Evolutionary conservation across 2,797 vertebrate genomes (phyloP), one percentile per base, ranked within the genome.

Genomic region (Enteromius fasciolatus): DNA sequence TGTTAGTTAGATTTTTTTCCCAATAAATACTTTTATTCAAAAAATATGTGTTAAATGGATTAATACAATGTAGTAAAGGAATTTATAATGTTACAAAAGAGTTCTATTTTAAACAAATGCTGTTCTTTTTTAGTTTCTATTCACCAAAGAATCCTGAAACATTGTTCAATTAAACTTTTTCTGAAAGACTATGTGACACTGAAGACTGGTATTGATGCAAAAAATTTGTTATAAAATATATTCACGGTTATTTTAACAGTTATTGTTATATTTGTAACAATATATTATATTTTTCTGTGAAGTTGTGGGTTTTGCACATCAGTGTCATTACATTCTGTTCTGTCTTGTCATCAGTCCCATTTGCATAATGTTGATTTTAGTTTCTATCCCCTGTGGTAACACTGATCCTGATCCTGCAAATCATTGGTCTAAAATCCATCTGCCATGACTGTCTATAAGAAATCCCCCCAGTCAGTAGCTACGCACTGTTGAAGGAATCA

Each of bases 341-440:
- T 64, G 14, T 64, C 15, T 64, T 64, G 61, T 33, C 28, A 33
- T 33, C 61, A 18, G 28, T 64, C 28, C 33, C 61, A 33, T 64
- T 33, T 25, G 20, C 83, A 86, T 14, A 86, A 57, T 50, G 64
- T 84, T 48, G 75, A 82, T 54, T 72, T 82, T n/a, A 61, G 44
- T 3, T 18, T 31, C 69, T 18, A 52, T 12, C 28, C 28, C 46
- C 50, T 8, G 14, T 25, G 31, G 31, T 33, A 39, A 39, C 33
- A 23, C 15, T 3, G 28, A 31, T 31, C 28, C 28, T 57, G 20
- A 75, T 75, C 12, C 6, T 39, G 5, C 3, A 6, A 75, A 59
- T 59, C n/a, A 75, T 59, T 59, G 50, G 50, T n/a, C 33, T 57
- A 17, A 74, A 54, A 31, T 28, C 23, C 7, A 17, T 41, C 15